Base-by-base conservation (phyloP, 1,140 invertebrate genomes). In the Pristionchus pacificus region DNA sequence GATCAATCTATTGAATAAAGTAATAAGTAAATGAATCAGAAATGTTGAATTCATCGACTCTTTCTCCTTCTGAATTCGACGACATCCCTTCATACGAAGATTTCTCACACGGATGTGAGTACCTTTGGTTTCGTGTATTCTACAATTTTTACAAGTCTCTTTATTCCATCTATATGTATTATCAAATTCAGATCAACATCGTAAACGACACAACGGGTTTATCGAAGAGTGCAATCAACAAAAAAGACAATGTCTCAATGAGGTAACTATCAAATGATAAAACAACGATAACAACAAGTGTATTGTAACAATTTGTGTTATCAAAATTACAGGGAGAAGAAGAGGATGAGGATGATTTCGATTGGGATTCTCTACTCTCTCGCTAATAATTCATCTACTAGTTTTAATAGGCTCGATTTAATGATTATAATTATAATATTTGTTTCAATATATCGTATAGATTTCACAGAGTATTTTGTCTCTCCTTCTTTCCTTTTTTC, bases 311-410 rank as follows among this genome's bases (percentile, higher is more conserved):
- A 57, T 14, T 14, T 57, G 24, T 14, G 55, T 57, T 57, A 14
- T 57, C 14, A 14, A 49, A 49, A 49, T 6, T 49, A 10, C 38
- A 49, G 38, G 19, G 6, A 10, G 38, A 49, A 19, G 38, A 49
- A 10, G 38, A 49, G 19, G 65, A 49, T 19, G 65, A 66, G 25
- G 65, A 66, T 30, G 65, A 66, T 3, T 66, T 66, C 25, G 65
- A 66, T 29, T 66, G 65, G 65, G 14, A 66, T 66, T 30, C 14
- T 66, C 14, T 38, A 57, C n/a, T 24, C 15, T 10, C 24, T 31
- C 31, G 10, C 24, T 31, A 31, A 14, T 31, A n/a, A n/a, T 28
- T 61, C 10, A 25, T n/a, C n/a, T n/a, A n/a, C n/a, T n/a, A n/a
- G n/a, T n/a, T n/a, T n/a, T n/a, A n/a, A n/a, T n/a, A n/a, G n/a